Conservation (phyloP, 2,113 vertebrate species). For the Kryptolebias marmoratus region DNA sequence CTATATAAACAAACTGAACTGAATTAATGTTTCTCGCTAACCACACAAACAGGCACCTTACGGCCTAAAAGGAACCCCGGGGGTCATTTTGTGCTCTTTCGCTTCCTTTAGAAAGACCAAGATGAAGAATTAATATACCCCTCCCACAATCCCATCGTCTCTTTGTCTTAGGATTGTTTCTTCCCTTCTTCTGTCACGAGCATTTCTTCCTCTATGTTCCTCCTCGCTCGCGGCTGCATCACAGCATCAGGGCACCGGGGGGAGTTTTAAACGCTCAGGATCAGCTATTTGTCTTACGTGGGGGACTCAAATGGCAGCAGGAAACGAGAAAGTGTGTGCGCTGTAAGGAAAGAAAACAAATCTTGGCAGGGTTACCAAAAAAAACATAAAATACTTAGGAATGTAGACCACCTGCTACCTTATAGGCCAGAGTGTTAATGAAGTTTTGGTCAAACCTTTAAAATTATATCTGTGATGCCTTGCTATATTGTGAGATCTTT, state of each 20-base stretch:
- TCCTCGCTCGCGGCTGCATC: slow-evolving; percentile 78
- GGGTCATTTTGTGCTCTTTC: slow-evolving; percentile 90
- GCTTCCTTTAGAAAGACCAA: slow-evolving; percentile 81
- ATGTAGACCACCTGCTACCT: no score
- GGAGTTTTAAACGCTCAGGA: slow-evolving; percentile 91
- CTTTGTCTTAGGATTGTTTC: slow-evolving; percentile 8
- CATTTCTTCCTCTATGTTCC: slow-evolving; percentile 50
- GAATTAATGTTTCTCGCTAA: slow-evolving; percentile 83
- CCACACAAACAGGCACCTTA: slow-evolving; percentile 79
- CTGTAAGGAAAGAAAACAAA: slow-evolving; percentile 77
- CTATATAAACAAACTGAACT: no score
- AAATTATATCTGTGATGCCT: no score
- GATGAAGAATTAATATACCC: slow-evolving; percentile 79
- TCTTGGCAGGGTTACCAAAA: slow-evolving; percentile 89
- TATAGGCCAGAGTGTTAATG: no score
- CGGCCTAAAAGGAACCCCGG: slow-evolving; percentile 89
- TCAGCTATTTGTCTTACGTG: slow-evolving; percentile 92
- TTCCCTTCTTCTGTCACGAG: slow-evolving; percentile 45
- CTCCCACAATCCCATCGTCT: slow-evolving; percentile 78
- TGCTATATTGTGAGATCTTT: no score
- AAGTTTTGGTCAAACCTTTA: no score
- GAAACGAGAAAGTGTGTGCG: slow-evolving; percentile 23
- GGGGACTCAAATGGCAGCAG: slow-evolving; percentile 51
- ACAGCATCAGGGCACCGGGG: slow-evolving; percentile 84
- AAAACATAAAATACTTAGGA: slow-evolving; percentile 78